Base-by-base conservation (phyloP, 1,140 invertebrate species). In the Trinorchestia longiramus region DNA sequence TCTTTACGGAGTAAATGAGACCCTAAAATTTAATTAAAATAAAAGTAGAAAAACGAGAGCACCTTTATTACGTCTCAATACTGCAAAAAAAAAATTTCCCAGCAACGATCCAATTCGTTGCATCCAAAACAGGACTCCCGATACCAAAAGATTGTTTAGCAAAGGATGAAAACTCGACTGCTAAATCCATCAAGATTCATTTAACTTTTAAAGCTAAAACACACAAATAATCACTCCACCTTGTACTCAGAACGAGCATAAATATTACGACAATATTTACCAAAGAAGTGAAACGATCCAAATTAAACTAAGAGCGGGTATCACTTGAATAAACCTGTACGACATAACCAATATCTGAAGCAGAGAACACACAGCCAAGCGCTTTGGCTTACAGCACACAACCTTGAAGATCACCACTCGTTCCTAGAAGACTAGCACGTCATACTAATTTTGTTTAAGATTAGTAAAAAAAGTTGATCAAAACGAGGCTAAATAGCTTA, bases 351-450 rank as follows among this genome's bases (percentile, higher is more conserved):
- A 90, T 42, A 42, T 41, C 43, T 90, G 88, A 90, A 90, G n/a
- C 8, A 90, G 28, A 90, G 88, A 90, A 90, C 43, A 41, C 88
- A 42, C 88, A 90, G 88, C 88, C 88, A 36, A 90, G 36, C 11
- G 28, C 88, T 90, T 90, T 90, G 88, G 88, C 88, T 90, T 15
- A 43, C n/a, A 90, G 11, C 43, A 90, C 88, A 90, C 88, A 90
- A 90, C 88, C 88, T 90, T 90, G 88, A 43, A 17, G 88, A 90
- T 90, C 88, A 90, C 88, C 88, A 43, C 88, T 90, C 43, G n/a
- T 90, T 41, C n/a, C 41, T 90, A 42, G 41, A 90, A 90, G 88
- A 90, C 88, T 42, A 90, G 88, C n/a, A 90, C n/a, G 43, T 43
- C 88, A 41, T 90, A 41, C 43, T 42, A 90, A 41, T 90, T 90